Percentiles rank a stretch among this genome's conserved stretches.
phyloP scores from a whole-genome alignment of 2,113 vertebrate species.

The Sinocyclocheilus maitianheensis region DNA sequence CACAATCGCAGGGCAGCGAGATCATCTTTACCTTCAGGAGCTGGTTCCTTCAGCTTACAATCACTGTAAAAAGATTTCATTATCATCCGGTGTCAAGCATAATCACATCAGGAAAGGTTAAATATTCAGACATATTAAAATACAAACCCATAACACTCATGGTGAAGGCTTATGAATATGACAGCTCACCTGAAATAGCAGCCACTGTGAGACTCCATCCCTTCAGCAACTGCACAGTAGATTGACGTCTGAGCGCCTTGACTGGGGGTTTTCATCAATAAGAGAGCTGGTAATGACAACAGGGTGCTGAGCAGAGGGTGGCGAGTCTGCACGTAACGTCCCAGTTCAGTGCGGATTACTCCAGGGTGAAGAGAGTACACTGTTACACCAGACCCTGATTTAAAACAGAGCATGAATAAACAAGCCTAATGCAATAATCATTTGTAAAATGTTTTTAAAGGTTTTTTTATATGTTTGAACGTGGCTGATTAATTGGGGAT shows the following conservation, averaged over 20 bases:
- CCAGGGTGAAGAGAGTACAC: constrained; percentile 75
- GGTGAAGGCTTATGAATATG: no score
- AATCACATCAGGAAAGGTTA: no score
- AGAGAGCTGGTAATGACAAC: constrained; percentile 64
- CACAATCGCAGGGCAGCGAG: no score
- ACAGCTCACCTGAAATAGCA: constrained; percentile 74
- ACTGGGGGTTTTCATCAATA: constrained; percentile 75
- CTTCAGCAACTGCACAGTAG: constrained; percentile 71
- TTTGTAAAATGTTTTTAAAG: neutral
- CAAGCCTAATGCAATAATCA: neutral
- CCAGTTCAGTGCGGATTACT: constrained; percentile 75
- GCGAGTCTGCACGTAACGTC: constrained; percentile 68
- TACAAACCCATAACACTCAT: no score
- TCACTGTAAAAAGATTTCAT: no score
- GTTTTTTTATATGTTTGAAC: neutral
- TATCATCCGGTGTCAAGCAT: no score
- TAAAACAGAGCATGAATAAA: constrained; percentile 21
- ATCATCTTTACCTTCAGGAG: no score
- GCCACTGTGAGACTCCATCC: constrained; percentile 67
- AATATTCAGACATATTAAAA: no score
- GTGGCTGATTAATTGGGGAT: neutral
- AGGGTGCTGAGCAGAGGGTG: constrained; percentile 67
- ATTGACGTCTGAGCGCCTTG: constrained; percentile 76
- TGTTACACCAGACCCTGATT: constrained; percentile 69
- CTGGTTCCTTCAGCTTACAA: no score